A percentile compares a stretch with the other conserved stretches of the same genome.
Conservation (phyloP, 2,113 vertebrate genomes). For the Varanus komodoensis region DNA sequence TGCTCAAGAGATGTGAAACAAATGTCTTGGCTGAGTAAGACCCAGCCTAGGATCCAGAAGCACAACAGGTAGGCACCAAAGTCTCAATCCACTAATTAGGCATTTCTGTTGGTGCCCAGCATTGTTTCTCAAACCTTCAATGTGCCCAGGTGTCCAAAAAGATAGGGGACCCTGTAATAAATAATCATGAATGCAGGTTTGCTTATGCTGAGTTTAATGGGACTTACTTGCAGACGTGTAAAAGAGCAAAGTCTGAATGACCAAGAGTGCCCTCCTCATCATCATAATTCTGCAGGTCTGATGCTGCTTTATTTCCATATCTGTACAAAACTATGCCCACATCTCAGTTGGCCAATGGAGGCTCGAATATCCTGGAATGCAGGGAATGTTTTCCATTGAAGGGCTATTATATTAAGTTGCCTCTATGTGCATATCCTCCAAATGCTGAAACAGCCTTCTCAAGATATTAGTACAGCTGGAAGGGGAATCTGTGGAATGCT, state of each 20-base stretch:
- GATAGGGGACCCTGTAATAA: no score
- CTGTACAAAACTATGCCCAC: background rate
- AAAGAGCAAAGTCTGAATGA: background rate
- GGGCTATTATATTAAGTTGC: background rate
- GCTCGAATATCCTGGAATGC: background rate
- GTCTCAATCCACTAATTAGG: no score
- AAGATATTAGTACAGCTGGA: background rate
- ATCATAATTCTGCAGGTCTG: background rate
- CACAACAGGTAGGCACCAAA: no score
- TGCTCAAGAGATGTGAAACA: no score
- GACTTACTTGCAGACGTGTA: background rate
- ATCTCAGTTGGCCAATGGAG: background rate
- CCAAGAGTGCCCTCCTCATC: background rate
- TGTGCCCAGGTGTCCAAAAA: no score
- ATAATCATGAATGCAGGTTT: no score
- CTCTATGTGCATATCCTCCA: background rate
- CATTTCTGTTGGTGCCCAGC: no score
- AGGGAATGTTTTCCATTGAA: background rate
- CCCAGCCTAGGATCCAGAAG: no score
- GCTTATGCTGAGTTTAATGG: no score
- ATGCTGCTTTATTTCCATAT: background rate
- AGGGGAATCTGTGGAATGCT: background rate
- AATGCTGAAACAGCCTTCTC: background rate
- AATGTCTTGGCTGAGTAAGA: no score
- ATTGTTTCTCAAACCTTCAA: no score